These are phyloP conservation scores for Mycetomoellerius zeteki DNA, from an alignment of 1,140 invertebrate species.

Conservation along the genomic window DNA sequence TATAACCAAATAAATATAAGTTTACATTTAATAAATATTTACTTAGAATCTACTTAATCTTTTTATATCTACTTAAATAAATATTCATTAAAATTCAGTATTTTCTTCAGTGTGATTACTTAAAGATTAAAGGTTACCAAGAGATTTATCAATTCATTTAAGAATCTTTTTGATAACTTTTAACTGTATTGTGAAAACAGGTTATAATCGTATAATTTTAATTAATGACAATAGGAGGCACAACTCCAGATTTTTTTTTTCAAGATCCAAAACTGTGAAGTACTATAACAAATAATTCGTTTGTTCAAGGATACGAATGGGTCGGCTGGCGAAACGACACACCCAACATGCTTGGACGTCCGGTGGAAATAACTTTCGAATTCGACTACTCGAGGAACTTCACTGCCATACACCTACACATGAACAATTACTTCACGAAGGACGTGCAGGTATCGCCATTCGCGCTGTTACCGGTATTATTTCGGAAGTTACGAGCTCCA, in stretches of 20 bases:
- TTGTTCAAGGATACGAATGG: constrained; percentile 92
- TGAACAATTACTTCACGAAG: constrained; percentile 90
- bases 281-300: constrained; percentile 43
- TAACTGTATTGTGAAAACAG: no score
- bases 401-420: constrained; percentile 91
- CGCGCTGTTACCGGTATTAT: constrained; percentile 56
- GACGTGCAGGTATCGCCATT: constrained; percentile 88
- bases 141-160: no score
- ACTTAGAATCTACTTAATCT: no score
- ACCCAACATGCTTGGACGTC: constrained; percentile 86
- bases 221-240: not conserved
- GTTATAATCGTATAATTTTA: not conserved
- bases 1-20: no score
- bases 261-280: not conserved
- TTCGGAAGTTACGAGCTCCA: constrained; percentile 56
- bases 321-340: constrained; percentile 93
- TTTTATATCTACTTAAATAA: no score
- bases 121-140: no score
- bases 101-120: no score
- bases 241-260: not conserved
- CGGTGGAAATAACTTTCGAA: constrained; percentile 91
- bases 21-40: no score
- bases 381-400: constrained; percentile 93
- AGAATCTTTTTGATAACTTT: no score
- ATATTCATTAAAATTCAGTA: no score